A percentile compares a stretch with the other conserved stretches of the same genome.
Conservation (phyloP, 2,888 invertebrate genomes). For the Pycnomerus fuliginosus region DNA sequence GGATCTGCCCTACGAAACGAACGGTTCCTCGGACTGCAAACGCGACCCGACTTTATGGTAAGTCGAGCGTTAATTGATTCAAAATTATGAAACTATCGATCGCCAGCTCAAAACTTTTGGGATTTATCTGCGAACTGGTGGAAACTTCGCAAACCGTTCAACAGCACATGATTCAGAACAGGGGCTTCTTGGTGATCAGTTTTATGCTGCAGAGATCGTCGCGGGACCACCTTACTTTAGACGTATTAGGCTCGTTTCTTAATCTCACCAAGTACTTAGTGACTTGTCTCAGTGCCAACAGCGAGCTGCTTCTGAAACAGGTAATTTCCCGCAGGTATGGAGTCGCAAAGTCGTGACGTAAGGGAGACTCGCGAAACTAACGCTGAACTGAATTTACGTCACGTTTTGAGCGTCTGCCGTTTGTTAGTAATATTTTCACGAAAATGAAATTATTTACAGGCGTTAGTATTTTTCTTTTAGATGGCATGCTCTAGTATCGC, state of each 20-base stretch:
- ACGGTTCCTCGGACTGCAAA: conserved; percentile 75
- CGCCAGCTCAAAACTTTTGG: conserved; percentile 91
- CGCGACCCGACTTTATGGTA: conserved; percentile 88
- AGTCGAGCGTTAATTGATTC: conserved; percentile 41
- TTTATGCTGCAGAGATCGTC: conserved; percentile 93
- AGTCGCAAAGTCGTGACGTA: too few relatives aligned
- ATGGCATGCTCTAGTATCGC: too few relatives aligned
- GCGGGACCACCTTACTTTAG: conserved; percentile 89
- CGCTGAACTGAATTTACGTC: too few relatives aligned
- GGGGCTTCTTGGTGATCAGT: conserved; percentile 97
- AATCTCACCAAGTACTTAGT: conserved; percentile 91
- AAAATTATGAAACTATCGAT: not conserved
- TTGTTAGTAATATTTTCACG: too few relatives aligned
- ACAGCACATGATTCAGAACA: conserved; percentile 98
- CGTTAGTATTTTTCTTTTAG: too few relatives aligned
- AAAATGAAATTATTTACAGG: too few relatives aligned
- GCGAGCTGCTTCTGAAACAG: conserved; percentile 89
- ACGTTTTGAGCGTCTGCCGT: too few relatives aligned
- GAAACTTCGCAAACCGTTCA: conserved; percentile 97
- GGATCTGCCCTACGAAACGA: conserved; percentile 86
- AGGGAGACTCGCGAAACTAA: too few relatives aligned
- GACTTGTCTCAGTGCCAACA: conserved; percentile 89
- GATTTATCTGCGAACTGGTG: conserved; percentile 95
- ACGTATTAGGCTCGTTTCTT: conserved; percentile 89
- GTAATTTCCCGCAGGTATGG: too few relatives aligned